Evolutionary conservation across 2,888 invertebrate species (phyloP).

Genomic region (Blastobasis lacticolella): DNA sequence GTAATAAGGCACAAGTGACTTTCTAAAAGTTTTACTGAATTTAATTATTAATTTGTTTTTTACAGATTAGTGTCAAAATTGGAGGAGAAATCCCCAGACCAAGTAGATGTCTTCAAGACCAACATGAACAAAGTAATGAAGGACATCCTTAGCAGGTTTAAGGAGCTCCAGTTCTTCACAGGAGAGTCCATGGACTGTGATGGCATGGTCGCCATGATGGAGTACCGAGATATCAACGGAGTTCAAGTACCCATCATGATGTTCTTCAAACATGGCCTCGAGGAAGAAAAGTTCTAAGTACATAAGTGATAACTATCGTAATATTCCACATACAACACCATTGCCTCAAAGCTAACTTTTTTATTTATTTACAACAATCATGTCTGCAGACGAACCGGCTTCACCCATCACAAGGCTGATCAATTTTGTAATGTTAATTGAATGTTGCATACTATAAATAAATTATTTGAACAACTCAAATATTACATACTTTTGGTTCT

Average conservation of each 20-base stretch:
- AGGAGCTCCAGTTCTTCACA: constrained; percentile 93
- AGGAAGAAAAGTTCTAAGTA: constrained; percentile 93
- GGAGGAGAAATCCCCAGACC: constrained; percentile 86
- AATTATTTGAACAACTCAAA: constrained; percentile 52
- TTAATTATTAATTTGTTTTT: constrained; percentile 24
- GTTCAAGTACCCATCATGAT: constrained; percentile 89
- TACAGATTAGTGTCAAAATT: constrained; percentile 85
- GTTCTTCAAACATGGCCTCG: constrained; percentile 97
- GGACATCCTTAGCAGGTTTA: constrained; percentile 90
- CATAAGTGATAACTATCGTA: constrained; percentile 48
- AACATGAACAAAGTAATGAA: constrained; percentile 96
- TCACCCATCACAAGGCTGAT: constrained; percentile 68
- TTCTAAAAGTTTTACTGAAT: constrained; percentile 12
- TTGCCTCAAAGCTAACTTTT: constrained; percentile 50
- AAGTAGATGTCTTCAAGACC: constrained; percentile 90
- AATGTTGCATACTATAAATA: constrained; percentile 62
- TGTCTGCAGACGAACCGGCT: constrained; percentile 47
- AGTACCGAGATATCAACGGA: constrained; percentile 92
- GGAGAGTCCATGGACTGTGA: constrained; percentile 96
- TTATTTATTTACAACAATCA: constrained; percentile 66
- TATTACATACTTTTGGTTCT: constrained; percentile 7
- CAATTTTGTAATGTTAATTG: constrained; percentile 58
- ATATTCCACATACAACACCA: constrained; percentile 43
- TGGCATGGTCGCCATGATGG: constrained; percentile 94
- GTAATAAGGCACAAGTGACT: constrained; percentile 37